Base-by-base conservation (phyloP, 2,797 vertebrate genomes). In the Poeciliopsis gracilis region DNA sequence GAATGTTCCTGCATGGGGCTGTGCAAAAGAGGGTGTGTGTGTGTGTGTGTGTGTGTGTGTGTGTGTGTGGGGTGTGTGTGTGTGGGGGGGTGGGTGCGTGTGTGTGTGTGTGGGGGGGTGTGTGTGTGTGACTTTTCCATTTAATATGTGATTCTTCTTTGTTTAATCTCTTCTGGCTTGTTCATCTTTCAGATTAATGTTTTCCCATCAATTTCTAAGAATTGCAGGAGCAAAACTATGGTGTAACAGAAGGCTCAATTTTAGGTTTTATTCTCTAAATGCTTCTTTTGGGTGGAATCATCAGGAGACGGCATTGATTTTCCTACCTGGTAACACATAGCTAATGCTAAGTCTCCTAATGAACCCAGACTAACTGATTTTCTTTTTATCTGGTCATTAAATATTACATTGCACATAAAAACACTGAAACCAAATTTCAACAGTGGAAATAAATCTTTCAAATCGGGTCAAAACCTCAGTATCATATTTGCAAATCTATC, bases 1-100 rank as follows among this genome's bases (percentile, higher is more conserved):
- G 45, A 41, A 30, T 75, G 45, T 51, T 25, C 82, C 28, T 72
- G 23, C 77, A 15, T 61, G 61, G 12, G 67, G 67, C 6, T 70
- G 41, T 45, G 67, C 43, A 46, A 71, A 46, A 18, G 12, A 28
- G 43, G 16, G 25, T 28, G 16, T 47, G 51, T 51, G 15, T n/a
- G 3, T 18, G 25, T 18, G 3, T 49, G 12, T 72, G 67, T 70
- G 25, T 18, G 69, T 30, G 30, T 33, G 30, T 33, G 12, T 72
- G 67, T 70, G 25, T 18, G 69, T n/a, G n/a, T n/a, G n/a, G n/a
- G n/a, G 15, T n/a, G 3, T 18, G 25, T 18, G 3, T 49, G 12
- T 72, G 67, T 70, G 25, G 9, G 69, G 1, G 30, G 2, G 30
- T 33, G 43, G 16, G 25, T 28, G 16, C 43, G 51, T 51, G 15